Evolutionary conservation across 2,797 vertebrate species (phyloP).

Genomic region (Pantherophis vulpinus): DNA sequence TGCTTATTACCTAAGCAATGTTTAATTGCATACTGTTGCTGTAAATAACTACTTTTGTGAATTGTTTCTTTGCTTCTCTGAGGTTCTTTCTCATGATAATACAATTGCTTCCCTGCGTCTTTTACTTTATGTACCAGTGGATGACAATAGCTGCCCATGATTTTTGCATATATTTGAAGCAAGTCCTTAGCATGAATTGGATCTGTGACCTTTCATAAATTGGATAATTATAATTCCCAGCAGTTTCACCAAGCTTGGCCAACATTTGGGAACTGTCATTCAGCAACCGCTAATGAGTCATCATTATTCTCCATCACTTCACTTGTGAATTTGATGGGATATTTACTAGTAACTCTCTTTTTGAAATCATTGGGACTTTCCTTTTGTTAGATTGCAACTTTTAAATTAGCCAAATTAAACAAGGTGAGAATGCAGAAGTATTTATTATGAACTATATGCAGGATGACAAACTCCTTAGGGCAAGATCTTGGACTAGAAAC

Average conservation of each 20-base stretch:
- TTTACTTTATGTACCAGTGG: not conserved
- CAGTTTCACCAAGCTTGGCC: not conserved
- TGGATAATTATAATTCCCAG: not conserved
- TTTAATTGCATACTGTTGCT: not conserved
- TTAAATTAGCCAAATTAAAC: not conserved
- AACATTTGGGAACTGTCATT: not conserved
- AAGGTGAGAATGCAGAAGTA: not conserved
- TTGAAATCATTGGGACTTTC: not conserved
- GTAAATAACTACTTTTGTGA: not conserved
- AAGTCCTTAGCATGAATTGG: too few species aligned
- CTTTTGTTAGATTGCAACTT: not conserved
- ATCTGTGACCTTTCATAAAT: not conserved
- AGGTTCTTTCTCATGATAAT: not conserved
- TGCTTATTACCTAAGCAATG: not conserved
- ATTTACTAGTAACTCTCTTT: not conserved
- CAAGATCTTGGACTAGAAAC: too few species aligned
- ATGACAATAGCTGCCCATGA: not conserved
- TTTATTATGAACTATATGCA: not conserved
- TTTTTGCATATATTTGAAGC: not conserved
- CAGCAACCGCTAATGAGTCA: not conserved
- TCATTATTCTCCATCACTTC: not conserved
- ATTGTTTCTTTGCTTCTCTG: not conserved
- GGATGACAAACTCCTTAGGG: not conserved
- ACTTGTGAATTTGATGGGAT: not conserved
- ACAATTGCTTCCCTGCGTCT: not conserved